phyloP scores from a whole-genome alignment of 2,113 vertebrate genomes.

The Cacatua alba region DNA sequence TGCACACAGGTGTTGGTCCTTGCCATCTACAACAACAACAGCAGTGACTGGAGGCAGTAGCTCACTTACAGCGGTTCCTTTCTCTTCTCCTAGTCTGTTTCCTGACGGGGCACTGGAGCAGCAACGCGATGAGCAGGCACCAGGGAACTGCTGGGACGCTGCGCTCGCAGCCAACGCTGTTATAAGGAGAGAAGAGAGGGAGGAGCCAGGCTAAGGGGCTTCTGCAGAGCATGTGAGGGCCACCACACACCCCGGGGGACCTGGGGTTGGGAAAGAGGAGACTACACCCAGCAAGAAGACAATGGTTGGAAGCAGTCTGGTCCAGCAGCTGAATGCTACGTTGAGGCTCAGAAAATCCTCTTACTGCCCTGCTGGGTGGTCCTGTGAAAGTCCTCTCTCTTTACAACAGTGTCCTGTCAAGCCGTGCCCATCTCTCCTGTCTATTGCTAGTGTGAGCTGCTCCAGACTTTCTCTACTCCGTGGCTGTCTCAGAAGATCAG shows the following conservation, averaged over 20 bases:
- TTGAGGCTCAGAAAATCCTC: not conserved
- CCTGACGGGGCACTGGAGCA: not conserved
- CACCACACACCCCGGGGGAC: not conserved
- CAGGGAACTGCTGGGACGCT: not conserved
- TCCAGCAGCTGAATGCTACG: not conserved
- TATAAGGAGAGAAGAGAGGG: not conserved
- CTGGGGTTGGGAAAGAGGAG: not conserved
- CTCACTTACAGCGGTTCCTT: conserved; percentile 27
- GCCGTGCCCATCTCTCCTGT: not conserved
- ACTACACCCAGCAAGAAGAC: not conserved
- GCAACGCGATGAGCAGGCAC: not conserved
- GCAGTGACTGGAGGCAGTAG: not conserved
- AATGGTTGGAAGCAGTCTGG: not conserved
- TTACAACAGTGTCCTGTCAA: not conserved
- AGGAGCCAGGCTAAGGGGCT: conserved; percentile 38
- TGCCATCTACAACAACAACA: not conserved
- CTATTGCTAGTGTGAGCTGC: not conserved
- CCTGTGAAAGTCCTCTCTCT: not conserved
- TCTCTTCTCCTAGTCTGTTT: not conserved
- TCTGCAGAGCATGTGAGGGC: not conserved
- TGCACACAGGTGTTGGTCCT: not conserved
- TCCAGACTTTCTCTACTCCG: not conserved
- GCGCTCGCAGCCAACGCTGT: accelerated
- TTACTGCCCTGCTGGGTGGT: not conserved
- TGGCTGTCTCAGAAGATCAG: not conserved